Conservation (phyloP, 1,140 invertebrate species). For the Lepidotrigona ventralis region DNA sequence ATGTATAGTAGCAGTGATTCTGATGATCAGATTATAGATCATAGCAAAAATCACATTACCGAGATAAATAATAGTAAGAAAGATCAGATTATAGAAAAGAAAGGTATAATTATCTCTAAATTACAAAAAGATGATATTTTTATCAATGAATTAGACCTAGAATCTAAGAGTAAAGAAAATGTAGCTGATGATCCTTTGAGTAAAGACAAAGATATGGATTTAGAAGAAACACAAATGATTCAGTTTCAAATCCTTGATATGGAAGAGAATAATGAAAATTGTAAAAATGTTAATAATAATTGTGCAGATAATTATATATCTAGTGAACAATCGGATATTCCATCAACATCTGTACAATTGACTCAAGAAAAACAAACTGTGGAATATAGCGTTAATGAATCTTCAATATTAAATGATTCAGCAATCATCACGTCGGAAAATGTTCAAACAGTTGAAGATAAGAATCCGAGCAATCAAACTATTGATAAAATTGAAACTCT, state of each 20-base stretch:
- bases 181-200: neutral
- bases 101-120: neutral
- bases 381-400: neutral
- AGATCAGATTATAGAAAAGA: neutral
- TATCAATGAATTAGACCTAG: neutral
- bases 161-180: neutral
- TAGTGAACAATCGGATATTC: neutral
- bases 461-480: neutral
- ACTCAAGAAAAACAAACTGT: neutral
- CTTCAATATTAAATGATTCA: neutral
- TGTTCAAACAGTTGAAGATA: neutral
- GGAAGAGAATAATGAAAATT: neutral
- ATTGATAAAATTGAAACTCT: neutral
- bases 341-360: neutral
- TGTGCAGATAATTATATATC: neutral
- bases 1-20: slow-evolving; percentile 38
- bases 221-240: neutral
- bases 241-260: neutral
- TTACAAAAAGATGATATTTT: neutral
- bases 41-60: neutral
- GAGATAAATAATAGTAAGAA: neutral
- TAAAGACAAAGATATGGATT: neutral
- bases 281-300: neutral
- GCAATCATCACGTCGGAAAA: neutral
- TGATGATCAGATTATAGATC: slow-evolving; percentile 36